Conservation (phyloP, 2,888 invertebrate genomes). For the Graphium colonna region DNA sequence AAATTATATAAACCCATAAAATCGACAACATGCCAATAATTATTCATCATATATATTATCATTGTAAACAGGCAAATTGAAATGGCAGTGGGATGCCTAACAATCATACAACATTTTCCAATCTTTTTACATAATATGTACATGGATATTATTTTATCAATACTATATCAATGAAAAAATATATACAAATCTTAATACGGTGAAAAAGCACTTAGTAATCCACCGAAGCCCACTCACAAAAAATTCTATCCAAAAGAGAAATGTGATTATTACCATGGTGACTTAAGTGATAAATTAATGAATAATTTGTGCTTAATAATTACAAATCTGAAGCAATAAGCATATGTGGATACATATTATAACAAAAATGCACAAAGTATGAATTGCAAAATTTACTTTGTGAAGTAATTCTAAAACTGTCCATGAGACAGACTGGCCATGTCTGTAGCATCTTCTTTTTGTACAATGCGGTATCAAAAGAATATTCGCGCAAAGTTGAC, state of each 20-base stretch:
- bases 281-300: constrained; percentile 29
- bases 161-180: constrained; percentile 69
- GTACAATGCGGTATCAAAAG: constrained; percentile 59
- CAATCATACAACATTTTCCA: constrained; percentile 69
- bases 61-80: constrained; percentile 44
- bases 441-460: constrained; percentile 60
- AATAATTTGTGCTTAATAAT: constrained; percentile 24
- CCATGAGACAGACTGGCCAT: constrained; percentile 50
- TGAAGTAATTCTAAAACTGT: constrained; percentile 53
- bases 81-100: constrained; percentile 72
- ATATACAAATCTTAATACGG: constrained; percentile 67
- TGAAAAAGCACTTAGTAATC: constrained; percentile 69
- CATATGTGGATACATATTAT: constrained; percentile 29
- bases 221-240: constrained; percentile 48
- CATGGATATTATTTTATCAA: constrained; percentile 58
- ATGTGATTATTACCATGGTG: constrained; percentile 26
- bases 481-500: constrained; percentile 32
- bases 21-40: constrained; percentile 32
- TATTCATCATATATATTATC: constrained; percentile 27
- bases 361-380: constrained; percentile 17
- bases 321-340: constrained; percentile 20
- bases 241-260: constrained; percentile 40
- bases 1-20: constrained; percentile 27
- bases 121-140: constrained; percentile 66
- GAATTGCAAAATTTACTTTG: constrained; percentile 44